These are phyloP conservation scores for Agonum fuliginosum DNA, from an alignment of 2,888 invertebrate genomes.

Conservation along the genomic window DNA sequence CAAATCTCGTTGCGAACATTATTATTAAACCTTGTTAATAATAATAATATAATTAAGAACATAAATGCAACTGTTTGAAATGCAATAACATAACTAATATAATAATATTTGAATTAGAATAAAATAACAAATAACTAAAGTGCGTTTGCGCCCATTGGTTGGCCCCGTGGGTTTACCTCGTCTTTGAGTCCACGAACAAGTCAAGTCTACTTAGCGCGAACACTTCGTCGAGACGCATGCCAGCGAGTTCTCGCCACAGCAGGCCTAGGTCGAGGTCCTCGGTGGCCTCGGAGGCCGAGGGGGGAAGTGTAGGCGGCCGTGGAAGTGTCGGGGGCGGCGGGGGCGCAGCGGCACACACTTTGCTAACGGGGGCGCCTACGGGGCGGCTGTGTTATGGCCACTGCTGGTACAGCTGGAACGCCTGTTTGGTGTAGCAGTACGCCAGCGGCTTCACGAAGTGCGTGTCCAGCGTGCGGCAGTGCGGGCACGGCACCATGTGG, in stretches of 20 bases:
- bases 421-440: conserved; percentile 88
- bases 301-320: conserved; percentile 50
- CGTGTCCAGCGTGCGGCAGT: conserved; percentile 91
- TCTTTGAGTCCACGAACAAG: conserved; percentile 57
- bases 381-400: conserved; percentile 84
- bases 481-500: conserved; percentile 92
- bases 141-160: conserved; percentile 14
- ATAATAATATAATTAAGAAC: conserved; percentile 61
- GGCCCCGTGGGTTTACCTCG: conserved; percentile 55
- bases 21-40: conserved; percentile 42
- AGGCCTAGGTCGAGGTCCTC: conserved; percentile 70
- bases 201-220: conserved; percentile 62
- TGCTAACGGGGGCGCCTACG: conserved; percentile 56
- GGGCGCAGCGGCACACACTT: conserved; percentile 62
- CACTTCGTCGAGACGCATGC: conserved; percentile 72
- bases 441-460: conserved; percentile 95
- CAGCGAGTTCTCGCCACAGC: conserved; percentile 73
- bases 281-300: conserved; percentile 64
- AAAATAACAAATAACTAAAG: conserved; percentile 61
- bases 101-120: conserved; percentile 61
- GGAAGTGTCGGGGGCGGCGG: conserved; percentile 65
- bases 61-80: conserved; percentile 70
- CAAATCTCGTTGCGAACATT: conserved; percentile 29
- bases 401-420: conserved; percentile 81
- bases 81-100: conserved; percentile 72